Percentiles rank a stretch among this genome's conserved stretches.
Evolutionary conservation across 2,888 invertebrate genomes (phyloP).

Genomic region (Microdon myrmicae): DNA sequence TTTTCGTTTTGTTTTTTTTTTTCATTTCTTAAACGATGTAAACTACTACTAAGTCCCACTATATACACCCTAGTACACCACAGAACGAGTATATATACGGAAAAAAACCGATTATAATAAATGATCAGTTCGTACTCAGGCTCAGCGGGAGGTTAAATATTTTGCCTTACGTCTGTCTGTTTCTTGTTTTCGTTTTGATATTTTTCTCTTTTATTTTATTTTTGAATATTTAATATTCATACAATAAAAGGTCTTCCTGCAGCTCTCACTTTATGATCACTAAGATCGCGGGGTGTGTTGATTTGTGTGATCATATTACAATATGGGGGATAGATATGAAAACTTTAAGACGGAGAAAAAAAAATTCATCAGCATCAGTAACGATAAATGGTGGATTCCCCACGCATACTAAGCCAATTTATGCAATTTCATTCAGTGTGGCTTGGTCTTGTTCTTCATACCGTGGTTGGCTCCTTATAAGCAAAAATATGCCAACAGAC

Average conservation of each 20-base stretch:
- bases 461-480: slow-evolving; percentile 22
- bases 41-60: slow-evolving; percentile 26
- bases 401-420: slow-evolving; percentile 46
- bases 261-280: slow-evolving; percentile 8
- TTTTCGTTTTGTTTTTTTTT: slow-evolving; percentile 1
- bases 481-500: slow-evolving; percentile 10
- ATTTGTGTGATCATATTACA: slow-evolving; percentile 41
- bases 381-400: slow-evolving; percentile 38
- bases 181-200: slow-evolving; percentile 19
- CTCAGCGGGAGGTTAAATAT: slow-evolving; percentile 51
- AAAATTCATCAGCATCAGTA: no score
- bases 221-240: slow-evolving; percentile 45
- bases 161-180: slow-evolving; percentile 45
- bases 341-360: slow-evolving; percentile 17
- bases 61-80: slow-evolving; percentile 13
- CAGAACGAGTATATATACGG: slow-evolving; percentile 9
- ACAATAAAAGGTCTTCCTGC: slow-evolving; percentile 36
- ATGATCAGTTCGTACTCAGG: slow-evolving; percentile 48
- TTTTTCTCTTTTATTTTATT: slow-evolving; percentile 21
- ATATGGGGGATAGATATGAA: slow-evolving; percentile 43
- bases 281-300: slow-evolving; percentile 7
- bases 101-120: slow-evolving; percentile 50
- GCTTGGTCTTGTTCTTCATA: background rate
- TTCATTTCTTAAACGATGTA: slow-evolving; percentile 29
- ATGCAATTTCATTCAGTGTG: slow-evolving; percentile 25